A percentile compares a stretch with the other conserved stretches of the same genome.
Conservation (phyloP, 2,113 vertebrate species). For the Gallinago jamesoni region DNA sequence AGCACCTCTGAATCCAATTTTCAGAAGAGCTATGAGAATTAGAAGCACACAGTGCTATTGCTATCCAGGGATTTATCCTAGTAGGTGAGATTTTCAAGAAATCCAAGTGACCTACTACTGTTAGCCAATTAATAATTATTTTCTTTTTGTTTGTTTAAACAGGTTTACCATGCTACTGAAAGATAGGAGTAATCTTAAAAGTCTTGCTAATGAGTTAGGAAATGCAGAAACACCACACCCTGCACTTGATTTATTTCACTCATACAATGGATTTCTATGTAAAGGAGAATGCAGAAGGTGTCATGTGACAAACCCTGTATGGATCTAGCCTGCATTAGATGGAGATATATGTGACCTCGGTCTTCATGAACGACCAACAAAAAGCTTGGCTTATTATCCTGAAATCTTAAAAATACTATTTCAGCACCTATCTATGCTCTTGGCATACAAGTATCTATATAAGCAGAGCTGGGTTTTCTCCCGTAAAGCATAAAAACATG, state of each 20-base stretch:
- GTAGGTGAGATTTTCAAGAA: constrained; percentile 2
- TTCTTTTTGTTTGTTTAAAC: background rate
- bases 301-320: background rate
- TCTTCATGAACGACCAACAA: background rate
- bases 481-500: background rate
- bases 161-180: background rate
- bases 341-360: background rate
- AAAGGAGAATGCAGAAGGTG: constrained; percentile 30
- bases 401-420: background rate
- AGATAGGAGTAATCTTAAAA: background rate
- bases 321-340: background rate
- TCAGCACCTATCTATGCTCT: background rate
- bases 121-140: background rate
- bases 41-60: background rate
- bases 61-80: background rate
- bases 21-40: background rate
- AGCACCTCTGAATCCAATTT: background rate
- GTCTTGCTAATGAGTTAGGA: constrained; percentile 13
- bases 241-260: constrained; percentile 9
- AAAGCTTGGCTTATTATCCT: background rate
- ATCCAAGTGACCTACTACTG: background rate
- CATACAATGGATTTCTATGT: background rate
- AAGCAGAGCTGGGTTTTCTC: background rate
- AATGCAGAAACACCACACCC: constrained; percentile 52
- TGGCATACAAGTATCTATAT: background rate